These are phyloP conservation scores for Heliconius hermathena DNA, from an alignment of 1,140 invertebrate species.

Conservation along the genomic window DNA sequence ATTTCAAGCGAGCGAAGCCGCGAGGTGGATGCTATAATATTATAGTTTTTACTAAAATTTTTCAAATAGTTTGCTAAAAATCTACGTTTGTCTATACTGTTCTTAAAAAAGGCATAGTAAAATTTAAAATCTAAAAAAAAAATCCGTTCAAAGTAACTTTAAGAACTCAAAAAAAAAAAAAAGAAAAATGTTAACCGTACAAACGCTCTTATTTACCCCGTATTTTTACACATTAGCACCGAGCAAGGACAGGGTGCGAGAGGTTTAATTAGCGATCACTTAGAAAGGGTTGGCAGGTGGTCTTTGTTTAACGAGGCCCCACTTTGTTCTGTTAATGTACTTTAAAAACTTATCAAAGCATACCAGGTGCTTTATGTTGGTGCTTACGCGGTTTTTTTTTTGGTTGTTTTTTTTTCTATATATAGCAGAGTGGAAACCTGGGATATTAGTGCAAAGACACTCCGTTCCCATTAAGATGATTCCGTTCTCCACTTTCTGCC, in stretches of 20 bases:
- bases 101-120: not conserved
- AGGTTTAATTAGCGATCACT: slow-evolving; percentile 29
- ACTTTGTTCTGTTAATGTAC: slow-evolving; percentile 32
- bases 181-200: not conserved
- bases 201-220: slow-evolving; percentile 23
- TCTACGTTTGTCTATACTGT: too few species aligned
- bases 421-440: too few species aligned
- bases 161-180: not conserved
- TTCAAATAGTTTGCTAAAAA: too few species aligned
- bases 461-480: too few species aligned
- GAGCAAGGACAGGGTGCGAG: slow-evolving; percentile 26
- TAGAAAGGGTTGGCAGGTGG: slow-evolving; percentile 32
- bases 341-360: slow-evolving; percentile 10
- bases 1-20: too few species aligned
- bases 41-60: too few species aligned
- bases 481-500: too few species aligned
- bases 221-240: slow-evolving; percentile 37
- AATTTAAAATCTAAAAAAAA: not conserved
- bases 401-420: too few species aligned
- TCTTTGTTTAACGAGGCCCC: slow-evolving; percentile 32
- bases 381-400: not conserved
- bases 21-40: too few species aligned
- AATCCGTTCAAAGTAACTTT: not conserved
- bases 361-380: slow-evolving; percentile 1
- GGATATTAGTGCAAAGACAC: too few species aligned